Evolutionary conservation across 2,113 vertebrate species (phyloP).

Genomic region (Physeter macrocephalus): DNA sequence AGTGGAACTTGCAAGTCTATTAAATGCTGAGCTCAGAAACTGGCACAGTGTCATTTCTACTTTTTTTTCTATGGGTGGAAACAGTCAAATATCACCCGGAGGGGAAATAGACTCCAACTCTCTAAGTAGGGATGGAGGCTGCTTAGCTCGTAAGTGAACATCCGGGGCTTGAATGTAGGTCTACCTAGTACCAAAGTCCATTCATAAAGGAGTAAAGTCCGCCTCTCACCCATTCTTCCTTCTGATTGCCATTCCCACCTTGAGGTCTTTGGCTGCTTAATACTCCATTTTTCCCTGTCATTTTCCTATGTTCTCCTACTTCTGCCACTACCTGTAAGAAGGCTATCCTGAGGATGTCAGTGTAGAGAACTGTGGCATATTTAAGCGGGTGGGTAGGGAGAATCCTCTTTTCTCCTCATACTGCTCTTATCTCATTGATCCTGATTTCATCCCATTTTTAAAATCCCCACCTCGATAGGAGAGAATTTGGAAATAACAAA

Average conservation of each 20-base stretch:
- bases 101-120: not conserved
- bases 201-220: not conserved
- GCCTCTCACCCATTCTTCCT: not conserved
- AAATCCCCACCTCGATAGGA: not conserved
- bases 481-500: not conserved
- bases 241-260: not conserved
- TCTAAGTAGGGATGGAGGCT: not conserved
- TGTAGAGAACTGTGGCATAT: not conserved
- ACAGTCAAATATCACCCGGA: not conserved
- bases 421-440: not conserved
- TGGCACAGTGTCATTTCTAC: not conserved
- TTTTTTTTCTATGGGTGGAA: not conserved
- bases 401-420: not conserved
- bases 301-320: not conserved
- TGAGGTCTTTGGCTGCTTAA: not conserved
- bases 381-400: not conserved
- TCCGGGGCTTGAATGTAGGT: not conserved
- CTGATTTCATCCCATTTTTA: not conserved
- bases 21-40: not conserved
- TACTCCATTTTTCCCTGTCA: not conserved
- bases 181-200: not conserved
- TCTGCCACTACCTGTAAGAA: not conserved
- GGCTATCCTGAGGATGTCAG: not conserved
- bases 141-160: not conserved
- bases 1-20: not conserved